These are phyloP conservation scores for Alligator sinensis DNA, from an alignment of 2,113 vertebrate species.

Conservation along the genomic window DNA sequence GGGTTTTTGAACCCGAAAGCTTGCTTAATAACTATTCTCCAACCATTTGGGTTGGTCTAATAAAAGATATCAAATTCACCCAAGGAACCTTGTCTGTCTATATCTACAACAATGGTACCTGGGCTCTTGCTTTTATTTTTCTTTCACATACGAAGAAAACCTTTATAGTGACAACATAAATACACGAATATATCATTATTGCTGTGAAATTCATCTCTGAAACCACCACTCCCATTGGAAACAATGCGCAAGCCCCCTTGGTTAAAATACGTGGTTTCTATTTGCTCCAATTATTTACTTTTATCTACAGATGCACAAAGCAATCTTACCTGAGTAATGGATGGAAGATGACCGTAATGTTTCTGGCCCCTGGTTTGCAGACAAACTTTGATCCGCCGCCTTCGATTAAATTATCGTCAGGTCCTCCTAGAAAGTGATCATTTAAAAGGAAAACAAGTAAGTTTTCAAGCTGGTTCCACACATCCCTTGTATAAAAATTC, in stretches of 20 bases:
- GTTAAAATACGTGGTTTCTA: not conserved
- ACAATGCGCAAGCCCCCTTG: rapidly evolving
- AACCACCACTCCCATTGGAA: not conserved
- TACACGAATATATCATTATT: not conserved
- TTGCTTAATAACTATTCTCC: no score
- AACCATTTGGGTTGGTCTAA: no score
- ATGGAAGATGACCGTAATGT: slow-evolving; percentile 97
- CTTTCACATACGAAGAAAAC: not conserved
- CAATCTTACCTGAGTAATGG: slow-evolving; percentile 90
- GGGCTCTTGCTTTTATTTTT: not conserved
- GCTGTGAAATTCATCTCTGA: not conserved
- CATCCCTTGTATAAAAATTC: not conserved
- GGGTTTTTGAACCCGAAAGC: no score
- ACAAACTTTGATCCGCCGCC: slow-evolving; percentile 97
- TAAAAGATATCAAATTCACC: no score
- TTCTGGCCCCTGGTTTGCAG: slow-evolving; percentile 96
- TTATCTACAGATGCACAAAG: rapidly evolving
- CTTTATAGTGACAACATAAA: not conserved
- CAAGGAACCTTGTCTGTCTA: no score
- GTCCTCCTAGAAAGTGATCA: slow-evolving; percentile 83
- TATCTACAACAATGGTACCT: rapidly evolving
- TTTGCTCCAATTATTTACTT: not conserved
- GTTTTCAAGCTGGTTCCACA: not conserved
- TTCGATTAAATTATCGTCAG: slow-evolving; percentile 98
- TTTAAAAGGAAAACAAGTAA: not conserved